These are phyloP conservation scores for Mycalesis mineus DNA, from an alignment of 2,888 invertebrate genomes.

Conservation along the genomic window DNA sequence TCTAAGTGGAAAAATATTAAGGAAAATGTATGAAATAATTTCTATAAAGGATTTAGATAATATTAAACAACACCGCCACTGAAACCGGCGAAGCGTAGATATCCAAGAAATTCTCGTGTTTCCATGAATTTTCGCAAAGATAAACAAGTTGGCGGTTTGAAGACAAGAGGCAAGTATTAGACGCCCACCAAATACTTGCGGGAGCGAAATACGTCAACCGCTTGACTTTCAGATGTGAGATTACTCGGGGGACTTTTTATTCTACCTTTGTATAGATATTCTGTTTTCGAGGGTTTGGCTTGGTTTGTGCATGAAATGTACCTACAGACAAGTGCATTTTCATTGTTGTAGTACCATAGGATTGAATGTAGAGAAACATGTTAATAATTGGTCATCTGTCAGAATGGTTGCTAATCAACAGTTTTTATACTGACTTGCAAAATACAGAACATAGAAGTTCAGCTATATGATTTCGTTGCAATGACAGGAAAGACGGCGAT, in stretches of 20 bases:
- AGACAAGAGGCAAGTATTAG: constrained; percentile 21
- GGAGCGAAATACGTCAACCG: constrained; percentile 22
- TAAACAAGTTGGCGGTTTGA: constrained; percentile 23
- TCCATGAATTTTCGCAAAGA: constrained; percentile 15
- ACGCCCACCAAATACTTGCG: constrained; percentile 17
- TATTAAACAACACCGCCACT: neutral
- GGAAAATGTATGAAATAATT: neutral
- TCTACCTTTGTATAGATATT: neutral
- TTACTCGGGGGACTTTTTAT: neutral
- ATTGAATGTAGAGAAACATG: too few relatives aligned
- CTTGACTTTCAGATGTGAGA: neutral
- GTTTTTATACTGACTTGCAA: too few relatives aligned
- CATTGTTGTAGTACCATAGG: too few relatives aligned
- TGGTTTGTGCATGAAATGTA: too few relatives aligned
- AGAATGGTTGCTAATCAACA: too few relatives aligned
- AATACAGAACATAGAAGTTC: too few relatives aligned
- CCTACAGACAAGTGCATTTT: too few relatives aligned
- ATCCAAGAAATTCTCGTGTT: constrained; percentile 2
- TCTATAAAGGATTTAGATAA: neutral
- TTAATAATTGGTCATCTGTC: too few relatives aligned
- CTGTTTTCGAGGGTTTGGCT: too few relatives aligned
- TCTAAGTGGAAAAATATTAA: too few relatives aligned
- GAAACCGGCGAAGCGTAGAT: neutral
- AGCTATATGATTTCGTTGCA: too few relatives aligned
- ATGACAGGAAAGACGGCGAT: too few relatives aligned